Conservation (phyloP, 37 sponge, comb jelly and placozoan genomes). For the Lycopodina hypogea region DNA sequence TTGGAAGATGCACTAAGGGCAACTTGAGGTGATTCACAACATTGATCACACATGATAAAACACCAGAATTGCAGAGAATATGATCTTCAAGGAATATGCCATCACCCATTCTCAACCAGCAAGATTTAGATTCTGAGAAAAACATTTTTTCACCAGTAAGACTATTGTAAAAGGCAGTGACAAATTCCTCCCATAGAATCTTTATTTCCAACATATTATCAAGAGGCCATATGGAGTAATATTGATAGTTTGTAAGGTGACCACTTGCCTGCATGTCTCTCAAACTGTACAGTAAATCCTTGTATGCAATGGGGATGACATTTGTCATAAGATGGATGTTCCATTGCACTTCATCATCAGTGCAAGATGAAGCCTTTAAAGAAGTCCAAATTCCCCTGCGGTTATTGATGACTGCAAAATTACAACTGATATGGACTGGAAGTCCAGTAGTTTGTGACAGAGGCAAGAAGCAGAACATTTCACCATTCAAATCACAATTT, state of each 20-base stretch:
- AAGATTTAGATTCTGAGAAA: slow-evolving; percentile 2
- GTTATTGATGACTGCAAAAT: slow-evolving; percentile 66
- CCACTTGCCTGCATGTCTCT: background rate
- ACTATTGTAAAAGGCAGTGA: slow-evolving; percentile 1
- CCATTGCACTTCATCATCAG: slow-evolving; percentile 38
- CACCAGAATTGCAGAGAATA: slow-evolving; percentile 18
- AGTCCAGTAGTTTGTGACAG: slow-evolving; percentile 50
- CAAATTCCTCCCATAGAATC: slow-evolving; percentile 28
- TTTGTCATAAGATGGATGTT: slow-evolving; percentile 32
- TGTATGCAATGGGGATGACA: slow-evolving; percentile 43
- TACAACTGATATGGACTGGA: slow-evolving; percentile 67
- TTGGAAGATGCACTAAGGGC: slow-evolving; percentile 44
- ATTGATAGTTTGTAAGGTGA: slow-evolving; percentile 7
- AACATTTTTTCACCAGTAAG: slow-evolving; percentile 23
- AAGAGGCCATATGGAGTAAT: slow-evolving; percentile 44
- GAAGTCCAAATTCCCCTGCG: slow-evolving; percentile 71
- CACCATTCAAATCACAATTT: slow-evolving; percentile 10
- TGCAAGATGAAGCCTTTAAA: background rate
- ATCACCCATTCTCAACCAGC: slow-evolving; percentile 24
- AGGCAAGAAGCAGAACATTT: slow-evolving; percentile 53
- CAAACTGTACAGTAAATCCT: background rate
- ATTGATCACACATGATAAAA: slow-evolving; percentile 2
- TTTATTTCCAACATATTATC: background rate
- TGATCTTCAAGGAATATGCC: slow-evolving; percentile 26
- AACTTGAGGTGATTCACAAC: slow-evolving; percentile 14